A percentile compares a stretch with the other conserved stretches of the same genome.
These are phyloP conservation scores for Pyrgus malvae DNA, from an alignment of 2,888 invertebrate species.

Conservation along the genomic window DNA sequence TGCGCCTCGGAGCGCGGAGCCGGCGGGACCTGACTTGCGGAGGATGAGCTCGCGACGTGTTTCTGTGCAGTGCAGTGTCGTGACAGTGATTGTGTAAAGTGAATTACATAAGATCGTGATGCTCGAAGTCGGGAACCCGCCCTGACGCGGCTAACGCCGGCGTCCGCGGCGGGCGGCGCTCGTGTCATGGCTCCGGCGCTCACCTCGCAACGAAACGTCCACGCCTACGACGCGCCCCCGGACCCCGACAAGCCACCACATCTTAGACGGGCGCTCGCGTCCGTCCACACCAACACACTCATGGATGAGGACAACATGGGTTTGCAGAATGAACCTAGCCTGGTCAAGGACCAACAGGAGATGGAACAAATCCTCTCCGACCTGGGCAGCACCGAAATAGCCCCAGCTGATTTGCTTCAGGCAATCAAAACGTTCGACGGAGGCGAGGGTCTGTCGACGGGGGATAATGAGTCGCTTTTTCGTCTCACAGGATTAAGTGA, in stretches of 20 bases:
- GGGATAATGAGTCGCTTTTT: slow-evolving; percentile 75
- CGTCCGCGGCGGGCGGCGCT: slow-evolving; percentile 79
- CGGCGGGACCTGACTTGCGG: slow-evolving; percentile 63
- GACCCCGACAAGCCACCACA: slow-evolving; percentile 50
- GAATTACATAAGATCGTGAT: slow-evolving; percentile 70
- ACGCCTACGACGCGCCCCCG: slow-evolving; percentile 52
- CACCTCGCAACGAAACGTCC: slow-evolving; percentile 85
- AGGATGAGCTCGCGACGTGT: slow-evolving; percentile 28
- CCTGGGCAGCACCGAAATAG: slow-evolving; percentile 81
- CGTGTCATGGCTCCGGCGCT: slow-evolving; percentile 97
- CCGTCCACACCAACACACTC: slow-evolving; percentile 79
- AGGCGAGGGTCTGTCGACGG: slow-evolving; percentile 64
- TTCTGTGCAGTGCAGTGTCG: slow-evolving; percentile 53
- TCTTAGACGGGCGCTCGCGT: slow-evolving; percentile 70
- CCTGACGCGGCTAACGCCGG: slow-evolving; percentile 68
- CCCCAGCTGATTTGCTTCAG: slow-evolving; percentile 86
- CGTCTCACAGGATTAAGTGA: slow-evolving; percentile 65
- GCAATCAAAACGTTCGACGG: slow-evolving; percentile 89
- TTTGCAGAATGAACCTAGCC: slow-evolving; percentile 78
- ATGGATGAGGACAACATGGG: slow-evolving; percentile 84
- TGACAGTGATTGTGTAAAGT: slow-evolving; percentile 52
- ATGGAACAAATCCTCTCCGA: slow-evolving; percentile 86
- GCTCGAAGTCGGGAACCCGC: slow-evolving; percentile 59
- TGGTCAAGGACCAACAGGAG: slow-evolving; percentile 82
- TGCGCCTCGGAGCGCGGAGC: slow-evolving; percentile 52